Percentiles rank a stretch among this genome's conserved stretches.
Evolutionary conservation across 1,140 invertebrate genomes (phyloP).

Genomic region (Listronotus bonariensis): DNA sequence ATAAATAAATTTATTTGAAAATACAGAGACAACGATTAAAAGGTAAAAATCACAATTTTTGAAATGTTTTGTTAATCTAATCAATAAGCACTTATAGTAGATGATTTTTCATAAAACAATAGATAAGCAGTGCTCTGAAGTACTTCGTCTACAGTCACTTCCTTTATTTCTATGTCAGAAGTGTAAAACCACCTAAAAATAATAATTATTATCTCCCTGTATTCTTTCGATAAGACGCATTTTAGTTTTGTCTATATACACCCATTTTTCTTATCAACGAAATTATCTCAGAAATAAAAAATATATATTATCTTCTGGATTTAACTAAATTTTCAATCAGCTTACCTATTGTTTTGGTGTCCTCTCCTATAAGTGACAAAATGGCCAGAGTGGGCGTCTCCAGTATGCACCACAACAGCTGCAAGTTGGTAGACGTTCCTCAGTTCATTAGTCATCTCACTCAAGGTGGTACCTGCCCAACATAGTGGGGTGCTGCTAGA

Average conservation of each 20-base stretch:
- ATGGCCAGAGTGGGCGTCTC: conserved; percentile 84
- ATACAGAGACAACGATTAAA: conserved; percentile 1
- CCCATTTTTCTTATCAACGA: too few species aligned
- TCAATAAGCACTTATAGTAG: conserved; percentile 48
- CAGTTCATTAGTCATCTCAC: conserved; percentile 50
- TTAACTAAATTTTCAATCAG: too few species aligned
- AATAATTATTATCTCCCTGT: too few species aligned
- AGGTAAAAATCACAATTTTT: conserved; percentile 1
- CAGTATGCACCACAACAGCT: conserved; percentile 88
- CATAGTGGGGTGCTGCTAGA: conserved; percentile 52
- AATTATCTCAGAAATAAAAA: too few species aligned
- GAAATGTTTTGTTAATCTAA: background rate
- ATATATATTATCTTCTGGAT: too few species aligned
- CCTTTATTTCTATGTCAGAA: conserved; percentile 69
- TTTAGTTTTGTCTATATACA: too few species aligned
- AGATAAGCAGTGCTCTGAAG: conserved; percentile 68
- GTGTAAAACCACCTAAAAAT: conserved; percentile 68
- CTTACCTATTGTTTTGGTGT: conserved; percentile 56
- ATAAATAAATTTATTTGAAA: conserved; percentile 1
- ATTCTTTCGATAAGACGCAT: too few species aligned
- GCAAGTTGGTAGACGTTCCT: conserved; percentile 71
- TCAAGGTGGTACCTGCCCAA: conserved; percentile 47
- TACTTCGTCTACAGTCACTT: conserved; percentile 68
- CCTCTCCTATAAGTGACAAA: conserved; percentile 89
- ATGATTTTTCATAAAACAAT: conserved; percentile 67